Evolutionary conservation across 1,140 invertebrate genomes (phyloP).

Genomic region (Drosophila erecta): DNA sequence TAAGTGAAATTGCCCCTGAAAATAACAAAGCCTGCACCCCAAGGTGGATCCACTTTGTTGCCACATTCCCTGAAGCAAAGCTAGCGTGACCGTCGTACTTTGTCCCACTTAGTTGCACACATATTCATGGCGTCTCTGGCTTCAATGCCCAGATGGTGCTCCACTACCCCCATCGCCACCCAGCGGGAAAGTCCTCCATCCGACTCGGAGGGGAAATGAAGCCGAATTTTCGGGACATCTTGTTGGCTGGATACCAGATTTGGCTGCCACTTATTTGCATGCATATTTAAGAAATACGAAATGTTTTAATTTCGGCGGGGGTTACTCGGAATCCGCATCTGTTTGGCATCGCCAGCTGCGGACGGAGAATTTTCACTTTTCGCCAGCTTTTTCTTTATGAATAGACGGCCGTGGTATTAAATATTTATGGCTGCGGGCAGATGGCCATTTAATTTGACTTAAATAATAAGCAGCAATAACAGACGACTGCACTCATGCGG

Average conservation of each 20-base stretch:
- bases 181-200: slow-evolving; percentile 27
- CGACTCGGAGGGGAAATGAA: slow-evolving; percentile 15
- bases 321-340: slow-evolving; percentile 50
- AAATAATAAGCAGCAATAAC: slow-evolving; percentile 71
- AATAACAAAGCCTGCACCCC: slow-evolving; percentile 3
- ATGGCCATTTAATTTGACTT: slow-evolving; percentile 73
- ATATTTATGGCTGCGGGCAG: slow-evolving; percentile 65
- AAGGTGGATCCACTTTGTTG: slow-evolving; percentile 18
- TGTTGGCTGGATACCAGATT: slow-evolving; percentile 29
- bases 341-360: slow-evolving; percentile 63
- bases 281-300: slow-evolving; percentile 58
- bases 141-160: slow-evolving; percentile 17
- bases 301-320: slow-evolving; percentile 57
- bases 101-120: slow-evolving; percentile 25
- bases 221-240: slow-evolving; percentile 24
- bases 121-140: slow-evolving; percentile 5
- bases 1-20: slow-evolving; percentile 3
- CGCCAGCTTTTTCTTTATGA: slow-evolving; percentile 65
- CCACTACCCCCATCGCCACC: neutral
- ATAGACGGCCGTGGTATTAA: slow-evolving; percentile 62
- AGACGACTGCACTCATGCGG: slow-evolving; percentile 45
- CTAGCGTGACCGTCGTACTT: slow-evolving; percentile 41
- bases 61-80: slow-evolving; percentile 18
- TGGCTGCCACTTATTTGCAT: slow-evolving; percentile 39
- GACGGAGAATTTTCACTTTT: slow-evolving; percentile 40